phyloP scores from a whole-genome alignment of 2,113 vertebrate species.

The Leptosomus discolor region DNA sequence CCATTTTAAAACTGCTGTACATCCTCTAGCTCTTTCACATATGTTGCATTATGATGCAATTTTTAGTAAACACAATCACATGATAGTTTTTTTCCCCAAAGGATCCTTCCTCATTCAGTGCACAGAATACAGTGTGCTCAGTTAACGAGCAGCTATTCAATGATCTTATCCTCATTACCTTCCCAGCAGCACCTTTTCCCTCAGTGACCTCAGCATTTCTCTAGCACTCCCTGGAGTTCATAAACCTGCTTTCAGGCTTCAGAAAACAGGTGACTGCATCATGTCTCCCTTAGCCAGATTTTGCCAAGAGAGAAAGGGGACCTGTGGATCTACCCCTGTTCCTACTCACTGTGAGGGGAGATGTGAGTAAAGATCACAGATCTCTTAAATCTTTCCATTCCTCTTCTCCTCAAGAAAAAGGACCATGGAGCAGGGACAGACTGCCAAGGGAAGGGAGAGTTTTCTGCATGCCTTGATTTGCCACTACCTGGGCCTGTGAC shows the following conservation, averaged over 20 bases:
- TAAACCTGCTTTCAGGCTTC: not conserved
- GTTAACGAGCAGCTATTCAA: not conserved
- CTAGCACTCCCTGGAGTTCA: not conserved
- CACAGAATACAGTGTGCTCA: not conserved
- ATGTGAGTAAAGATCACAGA: not conserved
- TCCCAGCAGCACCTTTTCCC: not conserved
- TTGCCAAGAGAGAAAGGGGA: not conserved
- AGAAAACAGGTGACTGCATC: not conserved
- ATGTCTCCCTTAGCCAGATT: not conserved
- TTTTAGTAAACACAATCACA: not conserved
- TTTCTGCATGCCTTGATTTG: not conserved
- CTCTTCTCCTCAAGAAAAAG: not conserved
- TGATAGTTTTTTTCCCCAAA: not conserved
- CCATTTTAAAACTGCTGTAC: not conserved
- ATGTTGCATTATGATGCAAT: not conserved
- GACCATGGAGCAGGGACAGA: not conserved
- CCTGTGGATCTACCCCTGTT: not conserved
- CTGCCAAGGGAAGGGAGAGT: not conserved
- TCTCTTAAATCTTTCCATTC: not conserved
- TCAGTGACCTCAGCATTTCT: not conserved
- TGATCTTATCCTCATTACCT: not conserved
- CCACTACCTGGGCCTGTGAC: accelerated
- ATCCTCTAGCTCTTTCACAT: not conserved
- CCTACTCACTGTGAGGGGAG: not conserved
- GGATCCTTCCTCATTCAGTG: not conserved